Evolutionary conservation across 2,888 invertebrate genomes (phyloP).

Genomic region (Ptychoptera albimana): DNA sequence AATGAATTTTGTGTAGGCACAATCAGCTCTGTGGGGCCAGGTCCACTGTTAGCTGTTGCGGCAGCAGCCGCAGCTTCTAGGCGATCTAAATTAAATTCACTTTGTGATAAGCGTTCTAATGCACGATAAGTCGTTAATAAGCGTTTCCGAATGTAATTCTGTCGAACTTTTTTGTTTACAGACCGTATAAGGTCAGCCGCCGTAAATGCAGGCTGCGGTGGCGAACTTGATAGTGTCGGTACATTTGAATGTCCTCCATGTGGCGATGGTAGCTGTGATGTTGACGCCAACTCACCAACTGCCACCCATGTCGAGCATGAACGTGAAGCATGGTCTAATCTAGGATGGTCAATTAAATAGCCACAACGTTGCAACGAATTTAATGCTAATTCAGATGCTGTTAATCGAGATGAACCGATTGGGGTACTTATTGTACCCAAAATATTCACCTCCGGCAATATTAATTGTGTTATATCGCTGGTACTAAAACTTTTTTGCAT

Average conservation of each 20-base stretch:
- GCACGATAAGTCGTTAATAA: conserved; percentile 67
- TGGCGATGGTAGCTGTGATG: conserved; percentile 69
- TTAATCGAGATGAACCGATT: conserved; percentile 15
- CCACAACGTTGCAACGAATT: conserved; percentile 38
- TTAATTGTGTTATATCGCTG: conserved; percentile 51
- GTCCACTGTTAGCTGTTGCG: conserved; percentile 20
- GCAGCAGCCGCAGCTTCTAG: conserved; percentile 45
- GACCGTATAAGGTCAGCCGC: conserved; percentile 53
- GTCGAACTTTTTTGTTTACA: conserved; percentile 68
- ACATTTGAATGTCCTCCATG: conserved; percentile 40
- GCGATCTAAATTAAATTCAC: conserved; percentile 67
- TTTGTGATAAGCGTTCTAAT: conserved; percentile 63
- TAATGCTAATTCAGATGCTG: conserved; percentile 42
- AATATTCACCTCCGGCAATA: conserved; percentile 28
- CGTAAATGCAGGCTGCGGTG: conserved; percentile 35
- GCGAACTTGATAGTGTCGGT: conserved; percentile 18
- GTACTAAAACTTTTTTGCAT: conserved; percentile 75
- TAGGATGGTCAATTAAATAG: conserved; percentile 37
- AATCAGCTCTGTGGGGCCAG: conserved; percentile 13
- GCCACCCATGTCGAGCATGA: conserved; percentile 81
- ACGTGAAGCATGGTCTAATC: conserved; percentile 42
- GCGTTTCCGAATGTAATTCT: conserved; percentile 63
- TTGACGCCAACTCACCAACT: conserved; percentile 57
- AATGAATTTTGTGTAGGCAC: conserved; percentile 11
- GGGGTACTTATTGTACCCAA: conserved; percentile 8